Evolutionary conservation across 2,113 vertebrate genomes (phyloP).

Genomic region (Hemicordylus capensis): DNA sequence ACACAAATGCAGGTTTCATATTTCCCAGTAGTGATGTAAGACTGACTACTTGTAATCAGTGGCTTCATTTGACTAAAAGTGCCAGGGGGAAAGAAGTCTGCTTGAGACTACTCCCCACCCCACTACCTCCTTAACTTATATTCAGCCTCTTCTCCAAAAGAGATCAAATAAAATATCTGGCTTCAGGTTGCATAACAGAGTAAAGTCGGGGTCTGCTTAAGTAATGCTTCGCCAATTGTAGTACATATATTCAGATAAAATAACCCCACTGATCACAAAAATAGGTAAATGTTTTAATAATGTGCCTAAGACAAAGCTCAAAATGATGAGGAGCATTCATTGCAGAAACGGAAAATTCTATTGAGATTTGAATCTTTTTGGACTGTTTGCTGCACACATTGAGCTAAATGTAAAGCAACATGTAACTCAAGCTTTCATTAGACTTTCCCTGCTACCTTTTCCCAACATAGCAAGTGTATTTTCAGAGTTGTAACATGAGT

Average conservation of each 20-base stretch:
- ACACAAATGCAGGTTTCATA: background rate
- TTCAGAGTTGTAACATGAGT: constrained; percentile 28
- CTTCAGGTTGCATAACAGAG: background rate
- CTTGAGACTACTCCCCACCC: background rate
- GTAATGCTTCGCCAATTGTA: background rate
- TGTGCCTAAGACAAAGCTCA: background rate
- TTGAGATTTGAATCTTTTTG: background rate
- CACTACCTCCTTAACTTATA: background rate
- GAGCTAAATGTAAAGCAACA: constrained; percentile 3
- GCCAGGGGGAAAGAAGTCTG: background rate
- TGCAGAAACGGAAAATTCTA: background rate
- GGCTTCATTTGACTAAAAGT: background rate
- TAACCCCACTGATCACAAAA: background rate
- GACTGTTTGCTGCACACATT: background rate
- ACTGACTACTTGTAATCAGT: background rate
- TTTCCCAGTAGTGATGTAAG: background rate
- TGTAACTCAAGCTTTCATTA: background rate
- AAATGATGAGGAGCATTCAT: background rate
- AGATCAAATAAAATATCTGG: background rate
- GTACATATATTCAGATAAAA: background rate
- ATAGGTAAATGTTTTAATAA: constrained; percentile 2
- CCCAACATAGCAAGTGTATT: background rate
- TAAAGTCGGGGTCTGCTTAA: background rate
- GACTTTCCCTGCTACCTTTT: background rate
- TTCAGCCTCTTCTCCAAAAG: background rate